These are phyloP conservation scores for Caenorhabditis sp. DNA, from an alignment of 2,888 invertebrate species.

Conservation along the genomic window DNA sequence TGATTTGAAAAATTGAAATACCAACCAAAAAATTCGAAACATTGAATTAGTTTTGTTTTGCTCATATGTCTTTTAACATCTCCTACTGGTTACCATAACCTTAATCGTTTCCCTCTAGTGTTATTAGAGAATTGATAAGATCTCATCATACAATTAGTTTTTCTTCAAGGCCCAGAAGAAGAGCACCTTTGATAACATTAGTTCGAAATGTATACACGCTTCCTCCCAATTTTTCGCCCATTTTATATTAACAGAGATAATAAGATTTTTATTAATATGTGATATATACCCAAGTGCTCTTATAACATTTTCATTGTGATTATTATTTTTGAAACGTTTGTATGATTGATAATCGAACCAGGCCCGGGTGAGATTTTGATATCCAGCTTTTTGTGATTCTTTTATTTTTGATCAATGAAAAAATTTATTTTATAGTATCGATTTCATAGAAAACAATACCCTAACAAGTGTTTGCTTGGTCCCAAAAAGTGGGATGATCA, in stretches of 20 bases:
- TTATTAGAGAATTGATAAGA: constrained; percentile 9
- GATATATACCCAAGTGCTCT: neutral
- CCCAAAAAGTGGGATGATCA: too few species aligned
- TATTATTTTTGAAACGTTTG: neutral
- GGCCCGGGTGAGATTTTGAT: constrained; percentile 6
- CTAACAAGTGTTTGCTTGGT: too few species aligned
- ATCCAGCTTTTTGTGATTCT: neutral
- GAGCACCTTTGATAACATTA: constrained; percentile 4
- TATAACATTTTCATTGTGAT: neutral
- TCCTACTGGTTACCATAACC: neutral
- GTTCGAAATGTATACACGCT: constrained; percentile 4
- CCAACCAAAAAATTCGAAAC: neutral
- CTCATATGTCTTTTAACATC: neutral
- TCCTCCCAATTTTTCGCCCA: neutral
- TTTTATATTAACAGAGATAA: too few species aligned
- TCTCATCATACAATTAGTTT: constrained; percentile 7
- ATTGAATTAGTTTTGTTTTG: neutral
- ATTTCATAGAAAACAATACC: too few species aligned
- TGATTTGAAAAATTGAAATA: neutral
- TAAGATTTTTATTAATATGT: too few species aligned
- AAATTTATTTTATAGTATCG: too few species aligned
- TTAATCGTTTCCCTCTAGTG: constrained; percentile 5
- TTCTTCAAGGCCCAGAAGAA: constrained; percentile 1
- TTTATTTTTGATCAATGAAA: neutral
- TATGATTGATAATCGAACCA: constrained; percentile 3